phyloP scores from a whole-genome alignment of 2,113 vertebrate species.

The Nannospalax galili region DNA sequence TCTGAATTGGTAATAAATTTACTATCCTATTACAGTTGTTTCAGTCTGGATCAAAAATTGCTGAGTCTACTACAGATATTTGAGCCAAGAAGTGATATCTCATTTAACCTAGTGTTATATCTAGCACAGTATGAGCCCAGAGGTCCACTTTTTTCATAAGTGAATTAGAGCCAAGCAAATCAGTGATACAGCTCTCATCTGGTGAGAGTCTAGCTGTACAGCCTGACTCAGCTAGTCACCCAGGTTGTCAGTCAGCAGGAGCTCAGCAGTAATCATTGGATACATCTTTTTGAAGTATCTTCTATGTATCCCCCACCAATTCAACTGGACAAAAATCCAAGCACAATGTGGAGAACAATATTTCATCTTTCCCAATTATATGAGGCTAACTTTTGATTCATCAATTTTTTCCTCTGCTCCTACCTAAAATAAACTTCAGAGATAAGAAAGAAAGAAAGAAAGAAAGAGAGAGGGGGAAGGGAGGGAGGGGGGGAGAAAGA shows the following conservation, averaged over 20 bases:
- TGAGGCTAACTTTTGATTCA: background rate
- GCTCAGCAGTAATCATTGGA: too few species aligned
- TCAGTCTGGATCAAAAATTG: background rate
- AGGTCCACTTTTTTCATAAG: background rate
- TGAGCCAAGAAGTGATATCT: background rate
- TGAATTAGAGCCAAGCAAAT: background rate
- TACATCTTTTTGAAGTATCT: too few species aligned
- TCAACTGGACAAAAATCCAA: background rate
- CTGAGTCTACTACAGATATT: background rate
- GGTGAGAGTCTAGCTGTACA: background rate
- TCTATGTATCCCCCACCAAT: background rate
- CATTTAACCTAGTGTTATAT: background rate
- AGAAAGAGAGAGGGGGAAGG: too few species aligned
- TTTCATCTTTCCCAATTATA: background rate
- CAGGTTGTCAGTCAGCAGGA: background rate
- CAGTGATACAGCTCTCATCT: background rate
- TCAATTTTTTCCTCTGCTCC: background rate
- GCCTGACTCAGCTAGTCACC: too few species aligned
- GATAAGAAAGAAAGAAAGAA: too few species aligned
- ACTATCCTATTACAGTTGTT: background rate
- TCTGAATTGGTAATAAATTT: background rate
- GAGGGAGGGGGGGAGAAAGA: too few species aligned
- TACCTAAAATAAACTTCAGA: slow-evolving; percentile 12
- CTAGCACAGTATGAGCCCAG: background rate
- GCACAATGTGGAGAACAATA: accelerated